phyloP scores from a whole-genome alignment of 1,140 invertebrate genomes.

The Drosophila mauritiana region DNA sequence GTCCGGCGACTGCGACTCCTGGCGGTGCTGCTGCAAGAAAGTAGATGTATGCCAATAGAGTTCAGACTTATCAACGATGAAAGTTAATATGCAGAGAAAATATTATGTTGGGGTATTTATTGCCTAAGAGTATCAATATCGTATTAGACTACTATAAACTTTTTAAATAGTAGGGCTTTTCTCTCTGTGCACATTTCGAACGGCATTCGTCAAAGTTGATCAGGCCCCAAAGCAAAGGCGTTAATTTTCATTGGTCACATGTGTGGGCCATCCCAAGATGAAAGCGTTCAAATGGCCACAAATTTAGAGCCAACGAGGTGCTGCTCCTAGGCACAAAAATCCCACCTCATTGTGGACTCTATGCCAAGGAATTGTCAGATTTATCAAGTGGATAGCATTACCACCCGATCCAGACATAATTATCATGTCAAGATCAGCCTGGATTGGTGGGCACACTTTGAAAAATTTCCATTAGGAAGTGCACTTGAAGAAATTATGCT shows the following conservation, averaged over 20 bases:
- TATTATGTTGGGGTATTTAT: not conserved
- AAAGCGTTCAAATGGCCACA: conserved; percentile 29
- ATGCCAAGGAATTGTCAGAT: conserved; percentile 3
- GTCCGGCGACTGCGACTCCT: conserved; percentile 83
- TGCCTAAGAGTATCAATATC: too few relatives aligned
- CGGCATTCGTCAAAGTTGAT: conserved; percentile 22
- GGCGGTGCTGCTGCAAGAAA: conserved; percentile 77
- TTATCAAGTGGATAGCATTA: conserved; percentile 9
- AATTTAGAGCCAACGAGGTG: conserved; percentile 17
- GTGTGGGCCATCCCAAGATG: conserved; percentile 11
- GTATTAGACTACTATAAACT: too few relatives aligned
- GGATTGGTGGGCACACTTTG: conserved; percentile 11
- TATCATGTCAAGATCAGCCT: conserved; percentile 31
- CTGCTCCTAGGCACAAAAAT: conserved; percentile 3
- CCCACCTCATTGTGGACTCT: conserved; percentile 2
- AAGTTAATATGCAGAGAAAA: conserved; percentile 44
- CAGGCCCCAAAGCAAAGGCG: conserved; percentile 60
- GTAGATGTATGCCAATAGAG: conserved; percentile 32
- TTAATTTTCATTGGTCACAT: conserved; percentile 74
- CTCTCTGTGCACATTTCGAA: conserved; percentile 16
- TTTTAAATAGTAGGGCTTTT: not conserved
- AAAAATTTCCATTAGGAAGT: not conserved
- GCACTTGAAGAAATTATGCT: not conserved
- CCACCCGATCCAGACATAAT: conserved; percentile 25
- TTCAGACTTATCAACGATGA: conserved; percentile 74